These are phyloP conservation scores for Tyrannus savana DNA, from an alignment of 2,113 vertebrate species.

Conservation along the genomic window DNA sequence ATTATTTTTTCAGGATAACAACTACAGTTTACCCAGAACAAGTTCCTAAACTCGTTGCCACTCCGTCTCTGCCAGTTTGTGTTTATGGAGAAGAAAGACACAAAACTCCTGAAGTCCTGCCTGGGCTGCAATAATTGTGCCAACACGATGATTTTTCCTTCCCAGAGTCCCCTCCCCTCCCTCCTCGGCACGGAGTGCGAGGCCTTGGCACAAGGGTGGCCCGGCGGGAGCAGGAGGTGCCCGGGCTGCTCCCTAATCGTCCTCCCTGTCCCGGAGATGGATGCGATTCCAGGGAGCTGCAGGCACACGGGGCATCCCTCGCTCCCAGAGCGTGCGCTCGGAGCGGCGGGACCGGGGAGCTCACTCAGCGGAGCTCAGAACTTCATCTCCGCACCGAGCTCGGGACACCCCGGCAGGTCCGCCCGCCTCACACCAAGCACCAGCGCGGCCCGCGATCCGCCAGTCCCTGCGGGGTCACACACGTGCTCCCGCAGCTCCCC, in stretches of 20 bases:
- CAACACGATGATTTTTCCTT: not conserved
- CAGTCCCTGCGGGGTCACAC: no score
- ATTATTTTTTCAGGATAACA: accelerated
- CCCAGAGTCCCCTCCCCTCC: not conserved
- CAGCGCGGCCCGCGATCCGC: not conserved
- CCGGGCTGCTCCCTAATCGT: not conserved
- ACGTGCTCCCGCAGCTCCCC: not conserved
- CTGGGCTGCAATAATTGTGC: not conserved
- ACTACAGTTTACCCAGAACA: accelerated
- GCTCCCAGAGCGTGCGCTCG: not conserved
- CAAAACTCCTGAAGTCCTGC: accelerated
- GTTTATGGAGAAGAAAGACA: accelerated
- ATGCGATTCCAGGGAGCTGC: not conserved
- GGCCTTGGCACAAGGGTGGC: not conserved
- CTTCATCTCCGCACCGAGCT: accelerated
- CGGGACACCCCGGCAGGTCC: not conserved
- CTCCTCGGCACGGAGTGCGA: not conserved
- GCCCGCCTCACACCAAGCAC: not conserved
- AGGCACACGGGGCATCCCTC: not conserved
- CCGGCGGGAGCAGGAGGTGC: not conserved
- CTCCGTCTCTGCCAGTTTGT: not conserved
- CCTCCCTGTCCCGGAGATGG: not conserved
- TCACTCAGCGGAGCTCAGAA: not conserved
- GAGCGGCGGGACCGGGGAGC: not conserved
- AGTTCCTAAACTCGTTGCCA: not conserved